phyloP scores from a whole-genome alignment of 2,113 vertebrate genomes.

The Gymnogyps californianus region DNA sequence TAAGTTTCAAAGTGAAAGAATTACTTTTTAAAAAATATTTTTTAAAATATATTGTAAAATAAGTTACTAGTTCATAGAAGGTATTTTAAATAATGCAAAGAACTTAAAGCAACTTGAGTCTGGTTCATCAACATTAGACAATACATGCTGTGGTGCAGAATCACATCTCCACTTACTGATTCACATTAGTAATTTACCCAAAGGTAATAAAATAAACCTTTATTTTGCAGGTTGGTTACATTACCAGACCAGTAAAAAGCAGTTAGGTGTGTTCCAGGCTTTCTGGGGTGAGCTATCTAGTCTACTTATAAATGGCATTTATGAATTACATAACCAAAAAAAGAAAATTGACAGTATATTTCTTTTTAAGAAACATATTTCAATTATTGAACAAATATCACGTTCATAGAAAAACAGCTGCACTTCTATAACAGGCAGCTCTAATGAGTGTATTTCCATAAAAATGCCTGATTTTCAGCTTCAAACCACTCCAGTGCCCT shows the following conservation, averaged over 20 bases:
- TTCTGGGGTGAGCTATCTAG: background rate
- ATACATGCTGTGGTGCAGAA: background rate
- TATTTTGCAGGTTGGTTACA: background rate
- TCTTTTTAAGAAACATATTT: background rate
- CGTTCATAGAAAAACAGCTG: background rate
- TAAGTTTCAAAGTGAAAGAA: background rate
- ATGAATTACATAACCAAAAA: background rate
- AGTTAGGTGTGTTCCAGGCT: background rate
- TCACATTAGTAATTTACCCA: background rate
- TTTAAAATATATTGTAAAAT: background rate
- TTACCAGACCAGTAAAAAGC: background rate
- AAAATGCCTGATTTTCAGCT: constrained; percentile 33
- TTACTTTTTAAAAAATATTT: background rate
- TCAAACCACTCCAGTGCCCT: background rate
- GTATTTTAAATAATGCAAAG: background rate
- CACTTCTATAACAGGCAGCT: background rate
- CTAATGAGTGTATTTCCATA: constrained; percentile 34
- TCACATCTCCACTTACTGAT: background rate
- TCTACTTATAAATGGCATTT: background rate
- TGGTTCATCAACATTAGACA: background rate
- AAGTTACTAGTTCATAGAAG: background rate
- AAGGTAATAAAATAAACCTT: background rate
- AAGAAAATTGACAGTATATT: background rate
- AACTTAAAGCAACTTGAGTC: background rate
- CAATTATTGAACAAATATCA: background rate